phyloP scores from a whole-genome alignment of 2,797 vertebrate species.

The Microctenopoma lineatum region DNA sequence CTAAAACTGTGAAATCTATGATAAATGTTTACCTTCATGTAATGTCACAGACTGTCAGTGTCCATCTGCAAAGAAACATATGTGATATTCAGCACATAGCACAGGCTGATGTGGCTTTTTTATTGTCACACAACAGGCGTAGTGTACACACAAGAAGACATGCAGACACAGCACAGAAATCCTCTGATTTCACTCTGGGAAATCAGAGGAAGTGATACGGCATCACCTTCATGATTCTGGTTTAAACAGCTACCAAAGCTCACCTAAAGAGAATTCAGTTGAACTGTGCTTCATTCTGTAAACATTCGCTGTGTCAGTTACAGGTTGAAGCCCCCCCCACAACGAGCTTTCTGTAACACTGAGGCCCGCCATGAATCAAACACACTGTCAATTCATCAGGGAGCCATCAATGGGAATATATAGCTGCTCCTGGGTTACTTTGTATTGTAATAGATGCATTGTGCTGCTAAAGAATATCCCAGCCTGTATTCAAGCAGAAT shows the following conservation, averaged over 20 bases:
- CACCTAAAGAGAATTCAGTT: conserved; percentile 26
- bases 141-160: conserved; percentile 7
- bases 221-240: conserved; percentile 11
- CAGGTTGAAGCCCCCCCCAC: conserved; percentile 48
- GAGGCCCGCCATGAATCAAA: conserved; percentile 77
- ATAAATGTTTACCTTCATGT: background rate
- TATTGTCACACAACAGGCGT: background rate
- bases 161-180: background rate
- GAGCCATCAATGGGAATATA: conserved; percentile 77
- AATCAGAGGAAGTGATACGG: conserved; percentile 16
- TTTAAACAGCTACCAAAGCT: conserved; percentile 26
- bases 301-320: conserved; percentile 61
- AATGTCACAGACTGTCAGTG: background rate
- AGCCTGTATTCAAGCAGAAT: conserved; percentile 77
- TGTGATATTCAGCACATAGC: background rate
- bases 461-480: conserved; percentile 75
- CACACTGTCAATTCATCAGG: conserved; percentile 66
- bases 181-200: conserved; percentile 2
- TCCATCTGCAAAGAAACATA: background rate
- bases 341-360: conserved; percentile 50
- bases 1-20: background rate
- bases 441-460: conserved; percentile 83
- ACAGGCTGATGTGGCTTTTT: background rate
- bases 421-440: conserved; percentile 73
- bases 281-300: conserved; percentile 28